These are phyloP conservation scores for Lamprotornis superbus DNA, from an alignment of 2,113 vertebrate genomes.

Conservation along the genomic window DNA sequence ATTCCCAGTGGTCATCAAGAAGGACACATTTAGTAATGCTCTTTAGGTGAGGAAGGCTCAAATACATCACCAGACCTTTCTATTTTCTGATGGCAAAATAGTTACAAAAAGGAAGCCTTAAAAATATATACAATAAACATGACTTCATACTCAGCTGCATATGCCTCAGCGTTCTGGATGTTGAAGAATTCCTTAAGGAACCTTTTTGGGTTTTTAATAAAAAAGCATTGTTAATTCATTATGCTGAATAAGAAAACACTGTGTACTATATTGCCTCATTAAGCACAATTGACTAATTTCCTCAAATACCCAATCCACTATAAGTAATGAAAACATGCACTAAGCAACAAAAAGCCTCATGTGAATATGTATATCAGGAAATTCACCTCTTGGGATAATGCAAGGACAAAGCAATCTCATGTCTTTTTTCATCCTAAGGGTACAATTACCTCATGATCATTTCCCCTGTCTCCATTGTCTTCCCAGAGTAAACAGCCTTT, in stretches of 20 bases:
- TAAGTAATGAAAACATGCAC: constrained; percentile 20
- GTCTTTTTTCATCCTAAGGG: neutral
- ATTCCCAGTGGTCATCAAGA: neutral
- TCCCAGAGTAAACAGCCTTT: constrained; percentile 1
- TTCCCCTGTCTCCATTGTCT: neutral
- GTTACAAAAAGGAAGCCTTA: neutral
- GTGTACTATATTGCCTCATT: neutral
- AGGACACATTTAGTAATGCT: neutral
- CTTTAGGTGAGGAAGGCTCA: neutral
- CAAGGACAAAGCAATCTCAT: constrained; percentile 29
- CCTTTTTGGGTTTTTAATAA: neutral
- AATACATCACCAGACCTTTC: rapidly evolving
- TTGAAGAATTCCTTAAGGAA: neutral
- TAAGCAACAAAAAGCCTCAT: constrained; percentile 6
- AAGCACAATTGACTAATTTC: constrained; percentile 30
- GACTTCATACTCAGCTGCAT: neutral
- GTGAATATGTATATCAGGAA: constrained; percentile 6
- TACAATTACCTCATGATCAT: constrained; percentile 34
- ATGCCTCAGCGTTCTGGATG: neutral
- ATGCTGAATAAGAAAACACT: constrained; percentile 8
- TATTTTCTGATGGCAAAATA: neutral
- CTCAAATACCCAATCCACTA: neutral
- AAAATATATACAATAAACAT: neutral
- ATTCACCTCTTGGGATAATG: neutral
- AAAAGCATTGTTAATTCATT: neutral